Evolutionary conservation across 2,797 vertebrate species (phyloP).

Genomic region (Staurois parvus): DNA sequence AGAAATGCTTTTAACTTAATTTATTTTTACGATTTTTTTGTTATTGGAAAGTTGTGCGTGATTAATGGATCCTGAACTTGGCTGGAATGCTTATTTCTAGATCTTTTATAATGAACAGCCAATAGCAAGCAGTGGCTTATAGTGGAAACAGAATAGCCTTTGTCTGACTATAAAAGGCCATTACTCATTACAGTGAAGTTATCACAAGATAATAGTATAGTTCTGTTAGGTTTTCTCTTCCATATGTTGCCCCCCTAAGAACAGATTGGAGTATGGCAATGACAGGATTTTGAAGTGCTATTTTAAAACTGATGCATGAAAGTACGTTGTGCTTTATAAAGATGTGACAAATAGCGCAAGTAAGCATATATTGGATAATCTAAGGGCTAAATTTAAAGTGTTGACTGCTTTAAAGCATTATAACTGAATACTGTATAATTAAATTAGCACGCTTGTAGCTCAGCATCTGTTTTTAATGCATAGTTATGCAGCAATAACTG

Average conservation of each 20-base stretch:
- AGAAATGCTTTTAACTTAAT: slow-evolving; percentile 68
- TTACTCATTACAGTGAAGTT: slow-evolving; percentile 63
- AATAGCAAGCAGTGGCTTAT: slow-evolving; percentile 66
- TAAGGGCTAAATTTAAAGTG: neutral
- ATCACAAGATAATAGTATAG: slow-evolving; percentile 66
- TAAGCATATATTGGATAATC: neutral
- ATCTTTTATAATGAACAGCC: slow-evolving; percentile 67
- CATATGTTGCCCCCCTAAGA: slow-evolving; percentile 68
- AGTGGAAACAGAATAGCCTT: slow-evolving; percentile 63
- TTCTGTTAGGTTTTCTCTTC: slow-evolving; percentile 65
- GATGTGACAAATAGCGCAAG: neutral
- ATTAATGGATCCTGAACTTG: slow-evolving; percentile 74
- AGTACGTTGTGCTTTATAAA: slow-evolving; percentile 14
- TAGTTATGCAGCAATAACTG: neutral
- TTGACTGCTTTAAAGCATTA: neutral
- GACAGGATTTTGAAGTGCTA: slow-evolving; percentile 66
- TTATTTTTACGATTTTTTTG: slow-evolving; percentile 70
- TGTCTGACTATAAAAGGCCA: slow-evolving; percentile 65
- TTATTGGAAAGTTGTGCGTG: slow-evolving; percentile 71
- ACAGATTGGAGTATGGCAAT: slow-evolving; percentile 63
- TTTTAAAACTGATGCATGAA: slow-evolving; percentile 67
- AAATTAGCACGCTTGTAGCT: neutral
- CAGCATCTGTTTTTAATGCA: neutral
- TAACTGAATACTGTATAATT: neutral
- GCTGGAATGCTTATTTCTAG: slow-evolving; percentile 68